Conservation (phyloP, 2,888 invertebrate species). For the Trissoscelio sp. region DNA sequence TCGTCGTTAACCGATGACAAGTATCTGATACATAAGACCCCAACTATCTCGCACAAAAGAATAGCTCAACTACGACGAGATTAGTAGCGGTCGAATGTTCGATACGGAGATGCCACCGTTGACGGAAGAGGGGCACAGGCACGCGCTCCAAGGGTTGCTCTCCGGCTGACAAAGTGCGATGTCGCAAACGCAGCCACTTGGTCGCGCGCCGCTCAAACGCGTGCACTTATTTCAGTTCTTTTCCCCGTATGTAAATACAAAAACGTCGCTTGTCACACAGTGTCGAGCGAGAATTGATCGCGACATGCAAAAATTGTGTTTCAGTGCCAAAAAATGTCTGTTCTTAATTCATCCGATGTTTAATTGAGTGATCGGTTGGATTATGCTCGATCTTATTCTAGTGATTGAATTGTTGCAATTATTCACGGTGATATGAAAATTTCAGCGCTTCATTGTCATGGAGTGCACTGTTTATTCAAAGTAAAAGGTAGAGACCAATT, state of each 20-base stretch:
- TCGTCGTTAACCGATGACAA: slow-evolving; percentile 11
- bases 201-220: slow-evolving; percentile 62
- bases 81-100: slow-evolving; percentile 34
- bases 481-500: slow-evolving; percentile 24
- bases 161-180: slow-evolving; percentile 31
- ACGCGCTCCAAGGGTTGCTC: slow-evolving; percentile 62
- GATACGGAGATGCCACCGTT: slow-evolving; percentile 1
- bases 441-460: slow-evolving; percentile 14
- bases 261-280: slow-evolving; percentile 25
- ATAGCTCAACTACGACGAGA: slow-evolving; percentile 10
- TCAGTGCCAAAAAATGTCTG: too few species aligned
- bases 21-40: not conserved
- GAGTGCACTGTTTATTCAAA: slow-evolving; percentile 10
- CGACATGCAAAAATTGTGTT: slow-evolving; percentile 4
- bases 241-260: slow-evolving; percentile 6
- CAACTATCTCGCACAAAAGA: not conserved
- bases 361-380: not conserved
- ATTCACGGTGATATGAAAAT: slow-evolving; percentile 19
- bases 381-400: not conserved
- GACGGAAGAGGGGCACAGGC: slow-evolving; percentile 53
- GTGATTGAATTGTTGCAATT: not conserved
- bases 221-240: slow-evolving; percentile 47
- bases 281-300: not conserved
- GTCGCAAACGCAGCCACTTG: slow-evolving; percentile 52
- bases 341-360: too few species aligned